Conservation (phyloP, 2,113 vertebrate species). For the Myotis lucifugus region DNA sequence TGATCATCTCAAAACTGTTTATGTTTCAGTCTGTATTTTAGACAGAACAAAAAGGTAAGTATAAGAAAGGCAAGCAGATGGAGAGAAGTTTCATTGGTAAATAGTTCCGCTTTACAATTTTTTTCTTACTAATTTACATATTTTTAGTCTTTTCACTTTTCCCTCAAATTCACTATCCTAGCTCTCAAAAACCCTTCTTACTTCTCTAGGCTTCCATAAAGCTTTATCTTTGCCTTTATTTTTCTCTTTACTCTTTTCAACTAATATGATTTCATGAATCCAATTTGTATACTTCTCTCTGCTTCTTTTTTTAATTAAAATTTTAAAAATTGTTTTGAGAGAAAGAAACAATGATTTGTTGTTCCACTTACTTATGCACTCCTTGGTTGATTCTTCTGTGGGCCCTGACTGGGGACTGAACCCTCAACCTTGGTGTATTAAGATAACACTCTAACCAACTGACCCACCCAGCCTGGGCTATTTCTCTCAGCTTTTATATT, state of each 20-base stretch:
- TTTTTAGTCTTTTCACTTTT: not conserved
- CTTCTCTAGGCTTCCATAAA: not conserved
- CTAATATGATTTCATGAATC: not conserved
- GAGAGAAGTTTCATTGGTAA: not conserved
- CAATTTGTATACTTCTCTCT: not conserved
- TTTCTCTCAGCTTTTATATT: not conserved
- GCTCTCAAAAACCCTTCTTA: not conserved
- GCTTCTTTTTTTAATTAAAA: not conserved
- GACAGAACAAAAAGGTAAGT: not conserved
- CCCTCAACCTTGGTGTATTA: not conserved
- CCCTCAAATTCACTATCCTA: not conserved
- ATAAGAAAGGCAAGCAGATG: not conserved
- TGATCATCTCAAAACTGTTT: not conserved
- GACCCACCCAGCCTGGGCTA: not conserved
- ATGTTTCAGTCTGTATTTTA: not conserved
- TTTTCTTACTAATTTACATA: not conserved
- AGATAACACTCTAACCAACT: not conserved
- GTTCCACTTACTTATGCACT: not conserved
- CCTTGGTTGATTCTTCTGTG: not conserved
- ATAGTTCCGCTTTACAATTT: not conserved
- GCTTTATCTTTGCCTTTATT: not conserved
- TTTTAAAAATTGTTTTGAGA: not conserved
- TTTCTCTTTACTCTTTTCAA: not conserved
- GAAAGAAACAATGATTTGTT: not conserved
- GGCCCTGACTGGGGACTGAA: not conserved